A percentile compares a stretch with the other conserved stretches of the same genome.
Evolutionary conservation across 1,140 invertebrate genomes (phyloP).

Genomic region (Ceratitis capitata): DNA sequence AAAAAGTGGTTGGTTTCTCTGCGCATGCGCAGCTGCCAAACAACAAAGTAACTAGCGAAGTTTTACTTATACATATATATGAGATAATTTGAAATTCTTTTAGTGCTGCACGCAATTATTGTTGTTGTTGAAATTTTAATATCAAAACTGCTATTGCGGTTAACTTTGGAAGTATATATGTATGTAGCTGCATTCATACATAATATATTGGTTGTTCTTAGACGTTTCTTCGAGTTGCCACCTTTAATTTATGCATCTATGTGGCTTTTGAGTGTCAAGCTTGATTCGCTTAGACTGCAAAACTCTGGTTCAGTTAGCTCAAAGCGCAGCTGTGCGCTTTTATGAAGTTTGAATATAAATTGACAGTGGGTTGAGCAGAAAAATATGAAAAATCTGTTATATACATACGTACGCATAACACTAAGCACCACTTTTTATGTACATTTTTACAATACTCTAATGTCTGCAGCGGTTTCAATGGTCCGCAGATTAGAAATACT

Average conservation of each 20-base stretch:
- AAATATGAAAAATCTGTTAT: background rate
- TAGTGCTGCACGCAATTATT: background rate
- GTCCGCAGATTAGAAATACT: background rate
- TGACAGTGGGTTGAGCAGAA: background rate
- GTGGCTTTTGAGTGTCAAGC: background rate
- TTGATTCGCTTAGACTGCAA: background rate
- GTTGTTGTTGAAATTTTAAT: background rate
- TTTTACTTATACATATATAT: background rate
- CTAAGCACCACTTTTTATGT: background rate
- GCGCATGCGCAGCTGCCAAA: background rate
- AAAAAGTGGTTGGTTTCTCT: background rate
- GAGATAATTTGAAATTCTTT: background rate
- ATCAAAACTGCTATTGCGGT: background rate
- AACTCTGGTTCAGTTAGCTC: background rate
- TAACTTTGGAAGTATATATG: background rate
- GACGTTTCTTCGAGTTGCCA: no score
- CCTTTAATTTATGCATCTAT: background rate
- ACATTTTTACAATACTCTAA: background rate
- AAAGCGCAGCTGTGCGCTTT: background rate
- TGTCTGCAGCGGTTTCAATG: background rate
- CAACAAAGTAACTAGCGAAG: background rate
- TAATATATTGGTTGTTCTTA: no score
- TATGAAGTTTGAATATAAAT: background rate
- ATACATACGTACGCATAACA: background rate
- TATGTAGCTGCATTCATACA: background rate